These are phyloP conservation scores for Dusona sp. DNA, from an alignment of 2,888 invertebrate genomes.

Conservation along the genomic window DNA sequence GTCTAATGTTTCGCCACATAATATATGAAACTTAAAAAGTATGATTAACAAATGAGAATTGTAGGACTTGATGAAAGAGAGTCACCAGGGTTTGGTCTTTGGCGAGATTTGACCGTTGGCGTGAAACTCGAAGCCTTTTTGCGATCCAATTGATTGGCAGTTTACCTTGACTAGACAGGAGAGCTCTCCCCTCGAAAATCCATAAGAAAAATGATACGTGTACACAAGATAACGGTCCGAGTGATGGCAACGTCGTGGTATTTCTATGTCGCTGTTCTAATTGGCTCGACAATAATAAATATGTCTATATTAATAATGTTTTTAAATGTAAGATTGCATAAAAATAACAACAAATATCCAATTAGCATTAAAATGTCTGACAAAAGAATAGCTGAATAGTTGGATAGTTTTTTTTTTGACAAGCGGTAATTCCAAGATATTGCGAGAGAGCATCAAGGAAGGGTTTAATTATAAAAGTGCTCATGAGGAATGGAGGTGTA, in stretches of 20 bases:
- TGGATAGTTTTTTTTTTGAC: conserved; percentile 36
- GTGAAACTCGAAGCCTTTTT: conserved; percentile 55
- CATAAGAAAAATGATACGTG: conserved; percentile 29
- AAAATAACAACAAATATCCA: neutral
- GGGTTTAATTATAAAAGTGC: conserved; percentile 76
- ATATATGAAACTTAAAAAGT: neutral
- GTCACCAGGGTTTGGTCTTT: conserved; percentile 35
- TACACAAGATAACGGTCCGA: neutral
- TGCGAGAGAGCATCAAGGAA: conserved; percentile 52
- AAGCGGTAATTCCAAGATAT: conserved; percentile 36
- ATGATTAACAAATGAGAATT: neutral
- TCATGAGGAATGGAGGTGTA: conserved; percentile 70
- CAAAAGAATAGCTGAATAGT: neutral
- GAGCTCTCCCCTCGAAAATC: neutral
- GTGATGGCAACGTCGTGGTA: neutral
- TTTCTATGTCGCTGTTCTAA: conserved; percentile 1
- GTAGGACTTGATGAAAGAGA: conserved; percentile 43
- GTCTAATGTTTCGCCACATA: neutral
- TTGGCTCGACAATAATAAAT: neutral
- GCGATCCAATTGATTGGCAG: conserved; percentile 51
- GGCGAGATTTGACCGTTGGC: conserved; percentile 32
- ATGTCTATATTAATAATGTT: too few species aligned
- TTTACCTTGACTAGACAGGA: conserved; percentile 48
- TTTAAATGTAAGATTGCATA: neutral
- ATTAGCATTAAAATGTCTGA: neutral